Conservation (phyloP, 2,888 invertebrate species). For the Drosophila atroscutellata region DNA sequence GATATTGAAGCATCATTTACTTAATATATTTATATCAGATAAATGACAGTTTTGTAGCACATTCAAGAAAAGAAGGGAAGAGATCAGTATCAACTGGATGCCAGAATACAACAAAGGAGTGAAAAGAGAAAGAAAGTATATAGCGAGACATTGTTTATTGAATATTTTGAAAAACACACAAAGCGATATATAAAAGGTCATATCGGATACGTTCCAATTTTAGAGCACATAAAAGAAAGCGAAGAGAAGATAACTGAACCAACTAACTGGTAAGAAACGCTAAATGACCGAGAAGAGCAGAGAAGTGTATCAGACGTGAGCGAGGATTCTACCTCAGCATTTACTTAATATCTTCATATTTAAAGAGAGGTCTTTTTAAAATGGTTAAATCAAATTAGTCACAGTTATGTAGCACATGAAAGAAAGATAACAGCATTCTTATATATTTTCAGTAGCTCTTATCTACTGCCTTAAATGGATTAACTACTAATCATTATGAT, state of each 20-base stretch:
- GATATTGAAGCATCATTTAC: too few species aligned
- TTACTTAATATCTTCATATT: not conserved
- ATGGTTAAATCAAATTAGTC: not conserved
- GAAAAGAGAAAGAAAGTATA: too few species aligned
- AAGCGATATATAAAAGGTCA: too few species aligned
- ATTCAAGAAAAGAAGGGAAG: too few species aligned
- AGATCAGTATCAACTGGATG: too few species aligned
- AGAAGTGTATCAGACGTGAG: not conserved
- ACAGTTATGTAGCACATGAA: not conserved
- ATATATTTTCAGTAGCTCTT: not conserved
- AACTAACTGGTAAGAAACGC: not conserved
- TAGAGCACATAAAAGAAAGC: not conserved
- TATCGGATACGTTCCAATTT: not conserved
- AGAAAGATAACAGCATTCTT: not conserved
- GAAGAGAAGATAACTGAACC: not conserved
- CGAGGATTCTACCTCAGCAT: not conserved
- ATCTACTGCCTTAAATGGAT: not conserved
- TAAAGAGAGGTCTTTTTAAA: not conserved
- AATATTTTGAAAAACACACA: too few species aligned
- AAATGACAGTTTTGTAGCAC: too few species aligned
- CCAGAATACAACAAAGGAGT: too few species aligned
- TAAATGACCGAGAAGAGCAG: not conserved
- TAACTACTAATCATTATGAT: not conserved
- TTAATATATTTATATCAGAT: too few species aligned
- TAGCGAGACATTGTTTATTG: too few species aligned